Percentiles rank a stretch among this genome's conserved stretches.
phyloP scores from a whole-genome alignment of 2,797 vertebrate genomes.

The Bradypodion pumilum region DNA sequence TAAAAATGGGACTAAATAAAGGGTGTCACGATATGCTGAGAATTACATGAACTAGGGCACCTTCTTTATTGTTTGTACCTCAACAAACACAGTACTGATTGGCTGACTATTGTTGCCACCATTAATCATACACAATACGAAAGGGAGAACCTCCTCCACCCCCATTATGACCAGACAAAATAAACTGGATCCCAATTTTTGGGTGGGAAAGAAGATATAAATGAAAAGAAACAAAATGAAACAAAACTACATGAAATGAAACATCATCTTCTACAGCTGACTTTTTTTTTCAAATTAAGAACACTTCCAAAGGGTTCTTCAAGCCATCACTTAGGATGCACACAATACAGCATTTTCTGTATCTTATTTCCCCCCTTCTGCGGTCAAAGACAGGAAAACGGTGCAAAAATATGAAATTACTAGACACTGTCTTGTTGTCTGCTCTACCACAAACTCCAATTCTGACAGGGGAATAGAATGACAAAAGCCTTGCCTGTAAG shows the following conservation, averaged over 20 bases:
- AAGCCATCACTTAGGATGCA: not conserved
- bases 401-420: not conserved
- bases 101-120: not conserved
- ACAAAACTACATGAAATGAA: too few species aligned
- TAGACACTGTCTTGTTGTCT: not conserved
- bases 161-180: not conserved
- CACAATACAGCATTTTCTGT: not conserved
- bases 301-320: not conserved
- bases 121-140: not conserved
- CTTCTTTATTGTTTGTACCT: not conserved
- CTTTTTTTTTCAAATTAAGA: not conserved
- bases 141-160: not conserved
- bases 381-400: not conserved
- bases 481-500: not conserved
- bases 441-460: not conserved
- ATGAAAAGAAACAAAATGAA: too few species aligned
- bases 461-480: not conserved
- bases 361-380: not conserved
- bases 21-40: not conserved
- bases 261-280: too few species aligned
- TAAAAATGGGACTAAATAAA: slow-evolving; percentile 9
- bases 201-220: too few species aligned
- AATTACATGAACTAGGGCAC: not conserved
- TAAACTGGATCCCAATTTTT: not conserved
- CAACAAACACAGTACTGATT: not conserved